A percentile compares a stretch with the other conserved stretches of the same genome.
These are phyloP conservation scores for Eidolon helvum DNA, from an alignment of 2,113 vertebrate species.

Conservation along the genomic window DNA sequence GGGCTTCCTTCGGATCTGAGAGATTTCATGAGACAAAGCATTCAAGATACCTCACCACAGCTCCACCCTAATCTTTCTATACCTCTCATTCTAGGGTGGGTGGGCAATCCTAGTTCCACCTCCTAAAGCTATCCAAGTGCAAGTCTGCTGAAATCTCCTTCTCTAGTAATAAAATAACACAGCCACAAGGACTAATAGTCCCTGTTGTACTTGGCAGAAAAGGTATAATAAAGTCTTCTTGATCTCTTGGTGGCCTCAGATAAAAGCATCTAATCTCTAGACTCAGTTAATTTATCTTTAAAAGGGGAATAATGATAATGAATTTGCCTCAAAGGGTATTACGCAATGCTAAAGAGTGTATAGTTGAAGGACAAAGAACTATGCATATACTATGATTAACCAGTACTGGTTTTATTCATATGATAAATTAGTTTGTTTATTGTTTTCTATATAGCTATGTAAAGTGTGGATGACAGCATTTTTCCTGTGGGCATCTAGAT, in stretches of 20 bases:
- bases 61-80: background rate
- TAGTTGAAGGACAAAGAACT: background rate
- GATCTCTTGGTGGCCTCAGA: background rate
- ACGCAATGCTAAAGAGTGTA: background rate
- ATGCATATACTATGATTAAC: background rate
- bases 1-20: background rate
- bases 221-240: background rate
- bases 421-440: background rate
- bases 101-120: background rate
- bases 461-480: background rate
- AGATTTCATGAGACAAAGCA: background rate
- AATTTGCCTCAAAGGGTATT: background rate
- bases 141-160: background rate
- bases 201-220: background rate
- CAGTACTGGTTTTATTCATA: background rate
- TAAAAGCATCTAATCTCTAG: background rate
- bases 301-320: background rate
- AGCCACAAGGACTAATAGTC: background rate
- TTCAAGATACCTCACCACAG: background rate
- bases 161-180: background rate
- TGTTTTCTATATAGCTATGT: background rate
- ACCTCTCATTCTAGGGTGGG: background rate
- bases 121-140: background rate
- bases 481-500: background rate
- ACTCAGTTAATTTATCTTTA: conserved; percentile 22